Evolutionary conservation across 1,140 invertebrate species (phyloP).

Genomic region (Carcinoscorpius rotundicauda): DNA sequence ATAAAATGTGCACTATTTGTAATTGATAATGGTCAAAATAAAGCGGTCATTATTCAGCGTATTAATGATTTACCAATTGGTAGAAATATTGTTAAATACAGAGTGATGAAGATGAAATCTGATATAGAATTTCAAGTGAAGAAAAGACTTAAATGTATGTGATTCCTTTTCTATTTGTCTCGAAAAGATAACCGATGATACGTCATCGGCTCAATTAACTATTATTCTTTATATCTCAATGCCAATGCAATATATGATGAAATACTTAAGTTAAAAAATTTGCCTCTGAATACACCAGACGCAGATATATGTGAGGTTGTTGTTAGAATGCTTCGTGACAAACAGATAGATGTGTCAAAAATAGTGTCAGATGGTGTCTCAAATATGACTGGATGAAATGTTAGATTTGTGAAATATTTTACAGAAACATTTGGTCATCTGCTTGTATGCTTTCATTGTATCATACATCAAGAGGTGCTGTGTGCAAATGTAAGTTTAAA

Average conservation of each 20-base stretch:
- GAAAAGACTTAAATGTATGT: conserved; percentile 1
- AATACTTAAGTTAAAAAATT: background rate
- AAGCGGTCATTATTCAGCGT: background rate
- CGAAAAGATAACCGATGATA: background rate
- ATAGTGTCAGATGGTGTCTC: background rate
- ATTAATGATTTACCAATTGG: background rate
- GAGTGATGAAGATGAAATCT: background rate
- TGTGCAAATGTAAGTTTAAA: background rate
- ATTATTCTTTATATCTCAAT: conserved; percentile 1
- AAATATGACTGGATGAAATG: background rate
- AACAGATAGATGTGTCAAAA: too few species aligned
- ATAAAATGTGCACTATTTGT: conserved; percentile 1
- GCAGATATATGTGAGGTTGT: background rate
- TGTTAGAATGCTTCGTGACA: background rate
- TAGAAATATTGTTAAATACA: conserved; percentile 1
- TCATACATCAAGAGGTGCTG: background rate
- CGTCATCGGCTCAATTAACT: background rate
- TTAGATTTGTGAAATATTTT: conserved; percentile 1
- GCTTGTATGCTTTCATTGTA: background rate
- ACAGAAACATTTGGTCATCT: background rate
- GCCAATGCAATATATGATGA: background rate
- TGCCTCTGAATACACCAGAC: background rate
- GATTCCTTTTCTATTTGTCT: conserved; percentile 1
- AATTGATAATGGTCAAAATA: background rate
- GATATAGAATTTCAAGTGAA: background rate